A percentile compares a stretch with the other conserved stretches of the same genome.
phyloP scores from a whole-genome alignment of 2,113 vertebrate genomes.

The Eublepharis macularius region DNA sequence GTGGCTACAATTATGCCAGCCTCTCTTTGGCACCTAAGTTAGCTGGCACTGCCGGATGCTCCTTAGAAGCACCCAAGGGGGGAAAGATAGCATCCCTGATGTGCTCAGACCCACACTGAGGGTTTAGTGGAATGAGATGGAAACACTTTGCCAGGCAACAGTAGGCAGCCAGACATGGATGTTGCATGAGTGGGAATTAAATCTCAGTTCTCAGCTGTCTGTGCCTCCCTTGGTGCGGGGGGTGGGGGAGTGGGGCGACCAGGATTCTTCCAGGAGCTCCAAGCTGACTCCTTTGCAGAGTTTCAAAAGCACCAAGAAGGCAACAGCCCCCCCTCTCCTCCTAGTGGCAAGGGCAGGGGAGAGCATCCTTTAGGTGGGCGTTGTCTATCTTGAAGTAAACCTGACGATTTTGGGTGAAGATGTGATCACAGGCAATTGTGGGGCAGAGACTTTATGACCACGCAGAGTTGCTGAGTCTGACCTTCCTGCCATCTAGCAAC shows the following conservation, averaged over 20 bases:
- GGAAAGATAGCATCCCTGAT: constrained; percentile 20
- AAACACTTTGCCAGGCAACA: not conserved
- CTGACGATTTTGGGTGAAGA: not conserved
- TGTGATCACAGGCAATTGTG: not conserved
- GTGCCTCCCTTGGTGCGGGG: not conserved
- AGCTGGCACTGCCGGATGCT: not conserved
- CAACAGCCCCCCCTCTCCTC: not conserved
- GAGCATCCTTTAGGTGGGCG: too few species aligned
- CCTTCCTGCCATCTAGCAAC: too few species aligned
- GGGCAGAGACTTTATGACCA: not conserved
- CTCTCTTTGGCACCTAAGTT: constrained; percentile 31
- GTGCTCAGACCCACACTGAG: not conserved
- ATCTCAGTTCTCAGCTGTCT: not conserved
- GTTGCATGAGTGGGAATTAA: not conserved
- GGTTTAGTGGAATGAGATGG: not conserved
- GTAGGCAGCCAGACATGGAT: not conserved
- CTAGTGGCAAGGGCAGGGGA: not conserved
- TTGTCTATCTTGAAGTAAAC: not conserved
- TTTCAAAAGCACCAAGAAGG: not conserved
- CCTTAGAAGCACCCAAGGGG: constrained; percentile 42
- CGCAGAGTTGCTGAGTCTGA: too few species aligned
- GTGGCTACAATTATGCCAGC: not conserved
- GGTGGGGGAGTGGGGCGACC: too few species aligned
- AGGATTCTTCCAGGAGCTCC: not conserved
- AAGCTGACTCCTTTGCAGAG: not conserved